Evolutionary conservation across 2,888 invertebrate species (phyloP), one percentile per base, ranked within the genome.

Genomic region (Chymomyza caudatula): DNA sequence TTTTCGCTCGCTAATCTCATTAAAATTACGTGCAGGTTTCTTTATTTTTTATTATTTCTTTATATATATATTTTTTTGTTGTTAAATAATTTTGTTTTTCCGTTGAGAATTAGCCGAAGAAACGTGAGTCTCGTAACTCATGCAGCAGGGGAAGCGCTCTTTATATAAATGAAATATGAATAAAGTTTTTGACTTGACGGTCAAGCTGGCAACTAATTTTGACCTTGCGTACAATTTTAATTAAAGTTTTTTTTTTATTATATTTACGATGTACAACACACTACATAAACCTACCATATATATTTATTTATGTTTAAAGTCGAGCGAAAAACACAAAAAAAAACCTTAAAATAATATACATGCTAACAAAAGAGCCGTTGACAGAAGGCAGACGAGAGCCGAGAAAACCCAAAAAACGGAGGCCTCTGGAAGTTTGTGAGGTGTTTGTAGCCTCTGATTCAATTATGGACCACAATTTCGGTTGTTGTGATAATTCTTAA

Each of bases 221-320:
- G 79, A 87, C 86, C 87, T 85, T 87, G 84, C 81, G 67, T 72
- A 78, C 76, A 79, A 79, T 87, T 82, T 87, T 82, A 87, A 82
- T 87, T 85, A 87, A 85, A 68, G 49, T 59, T 70, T 64, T 71
- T 68, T 64, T 60, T 72, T 65, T 61, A 44, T 37, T 37, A 37
- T 37, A 37, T 37, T 37, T 37, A 37, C 29, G 29, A 37, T 37
- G 29, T 37, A 37, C 29, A 37, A 8, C 29, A 11, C 29, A 37
- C 29, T 11, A 37, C 29, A 37, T 37, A 37, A 37, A 8, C 63
- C 69, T 71, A 67, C 54, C 22, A 60, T 63, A 44, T 61, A 55
- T 22, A 22, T 37, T 53, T 25, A 25, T 54, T 19, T 19, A 54
- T 37, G 53, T 44, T 20, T 22, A 47, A 11, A 56, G 52, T 43